A percentile compares a stretch with the other conserved stretches of the same genome.
Conservation (phyloP, 2,113 vertebrate genomes). For the Tenebrosternarchus preto region DNA sequence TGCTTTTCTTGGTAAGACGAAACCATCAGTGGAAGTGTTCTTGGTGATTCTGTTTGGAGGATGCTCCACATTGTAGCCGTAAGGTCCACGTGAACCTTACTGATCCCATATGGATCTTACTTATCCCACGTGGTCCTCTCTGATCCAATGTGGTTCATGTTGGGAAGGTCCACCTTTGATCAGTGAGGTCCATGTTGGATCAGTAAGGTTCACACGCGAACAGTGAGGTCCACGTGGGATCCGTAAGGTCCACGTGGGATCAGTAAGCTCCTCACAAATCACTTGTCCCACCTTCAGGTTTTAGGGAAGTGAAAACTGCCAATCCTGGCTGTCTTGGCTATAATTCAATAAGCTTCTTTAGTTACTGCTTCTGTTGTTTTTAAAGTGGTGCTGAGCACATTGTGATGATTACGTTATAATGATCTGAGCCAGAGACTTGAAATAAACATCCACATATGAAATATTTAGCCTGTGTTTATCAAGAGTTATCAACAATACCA, state of each 20-base stretch:
- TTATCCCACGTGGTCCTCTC: too few species aligned
- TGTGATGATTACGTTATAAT: background rate
- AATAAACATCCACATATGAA: background rate
- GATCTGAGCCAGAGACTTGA: background rate
- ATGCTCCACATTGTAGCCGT: too few species aligned
- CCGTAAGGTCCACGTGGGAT: conserved; percentile 53
- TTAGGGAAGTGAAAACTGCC: background rate
- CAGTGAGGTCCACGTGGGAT: too few species aligned
- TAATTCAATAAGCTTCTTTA: too few species aligned
- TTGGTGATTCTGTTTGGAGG: conserved; percentile 37
- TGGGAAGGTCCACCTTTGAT: too few species aligned
- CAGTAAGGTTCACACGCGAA: too few species aligned
- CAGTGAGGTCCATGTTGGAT: too few species aligned
- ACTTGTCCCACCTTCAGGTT: conserved; percentile 34
- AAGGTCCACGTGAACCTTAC: too few species aligned
- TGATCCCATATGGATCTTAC: too few species aligned
- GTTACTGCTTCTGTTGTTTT: too few species aligned
- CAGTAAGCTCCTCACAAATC: conserved; percentile 69
- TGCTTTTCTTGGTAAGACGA: conserved; percentile 68
- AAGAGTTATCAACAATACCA: background rate
- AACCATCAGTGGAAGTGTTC: conserved; percentile 60
- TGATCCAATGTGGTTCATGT: too few species aligned
- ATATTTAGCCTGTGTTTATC: background rate
- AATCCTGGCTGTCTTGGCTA: background rate
- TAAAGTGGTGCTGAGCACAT: too few species aligned